Evolutionary conservation across 2,113 vertebrate species (phyloP), one percentile per base, ranked within the genome.

Genomic region (Brachypteracias leptosomus): DNA sequence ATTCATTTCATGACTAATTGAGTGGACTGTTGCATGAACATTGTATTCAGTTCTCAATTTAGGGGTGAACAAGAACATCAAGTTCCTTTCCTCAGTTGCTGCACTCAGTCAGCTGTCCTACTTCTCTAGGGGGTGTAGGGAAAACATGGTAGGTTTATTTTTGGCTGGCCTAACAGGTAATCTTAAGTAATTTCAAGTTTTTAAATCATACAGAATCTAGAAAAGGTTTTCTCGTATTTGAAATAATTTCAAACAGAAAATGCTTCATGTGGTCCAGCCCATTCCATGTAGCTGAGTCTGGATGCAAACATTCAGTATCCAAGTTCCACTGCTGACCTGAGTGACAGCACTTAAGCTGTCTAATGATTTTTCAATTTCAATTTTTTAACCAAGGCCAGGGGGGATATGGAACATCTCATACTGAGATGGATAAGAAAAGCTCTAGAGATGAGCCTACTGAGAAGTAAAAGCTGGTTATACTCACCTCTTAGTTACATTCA

Each of bases 21-120:
- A 94, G 89, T 90, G 91, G 89, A 91, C 82, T 95, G 93, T 90
- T 95, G 91, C 93, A 92, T 94, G 92, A 94, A 95, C 83, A 77
- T 88, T 52, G 88, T 89, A 93, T 94, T 95, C 95, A 96, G 49
- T 51, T 91, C 88, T 91, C 80, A 87, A 55, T 88, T 75, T 93
- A 90, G 96, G 85, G 85, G 85, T 88, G 90, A 95, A 91, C 71
- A 91, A 85, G 93, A 96, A 96, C 95, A 94, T 74, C 68, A 78
- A 94, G 95, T 95, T 94, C 88, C 75, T 88, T 88, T 86, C 86
- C 89, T 86, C 70, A 88, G 88, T 90, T 84, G 21, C 85, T 44
- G 68, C 59, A 21, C 35, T 67, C 68, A 17, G 26, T 88, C 81
- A 93, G 82, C 46, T 84, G 90, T 65, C 83, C 93, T 91, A 75